These are phyloP conservation scores for Clarias platycephalus DNA, from an alignment of 2,797 vertebrate species.

Conservation along the genomic window DNA sequence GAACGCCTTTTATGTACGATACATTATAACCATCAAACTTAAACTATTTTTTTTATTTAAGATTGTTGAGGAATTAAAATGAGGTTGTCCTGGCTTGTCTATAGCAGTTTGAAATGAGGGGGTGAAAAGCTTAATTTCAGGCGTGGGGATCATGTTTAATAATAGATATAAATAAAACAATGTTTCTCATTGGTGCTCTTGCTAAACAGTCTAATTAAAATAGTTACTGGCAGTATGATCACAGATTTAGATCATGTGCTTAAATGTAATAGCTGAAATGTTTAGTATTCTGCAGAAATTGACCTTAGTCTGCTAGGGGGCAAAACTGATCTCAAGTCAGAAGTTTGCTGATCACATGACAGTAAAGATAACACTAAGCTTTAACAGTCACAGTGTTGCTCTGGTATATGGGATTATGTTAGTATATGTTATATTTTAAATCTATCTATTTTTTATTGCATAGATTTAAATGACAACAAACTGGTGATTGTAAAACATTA, in stretches of 20 bases:
- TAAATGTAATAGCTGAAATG: background rate
- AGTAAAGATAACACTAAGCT: background rate
- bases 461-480: background rate
- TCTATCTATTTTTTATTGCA: background rate
- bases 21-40: background rate
- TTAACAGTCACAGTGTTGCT: background rate
- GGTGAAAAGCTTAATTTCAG: background rate
- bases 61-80: background rate
- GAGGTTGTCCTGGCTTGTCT: background rate
- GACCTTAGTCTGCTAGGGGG: background rate
- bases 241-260: background rate
- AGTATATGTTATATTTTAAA: background rate
- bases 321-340: background rate
- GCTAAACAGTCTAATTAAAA: background rate
- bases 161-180: background rate
- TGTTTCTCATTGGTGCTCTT: background rate
- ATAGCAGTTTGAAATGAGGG: background rate
- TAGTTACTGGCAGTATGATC: background rate
- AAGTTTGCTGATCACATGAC: background rate
- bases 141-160: background rate
- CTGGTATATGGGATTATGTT: background rate
- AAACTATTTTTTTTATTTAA: background rate
- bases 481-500: background rate
- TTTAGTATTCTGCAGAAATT: background rate
- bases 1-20: background rate